A percentile compares a stretch with the other conserved stretches of the same genome.
These are phyloP conservation scores for Drosophila grimshawi DNA, from an alignment of 1,140 invertebrate genomes.

Conservation along the genomic window DNA sequence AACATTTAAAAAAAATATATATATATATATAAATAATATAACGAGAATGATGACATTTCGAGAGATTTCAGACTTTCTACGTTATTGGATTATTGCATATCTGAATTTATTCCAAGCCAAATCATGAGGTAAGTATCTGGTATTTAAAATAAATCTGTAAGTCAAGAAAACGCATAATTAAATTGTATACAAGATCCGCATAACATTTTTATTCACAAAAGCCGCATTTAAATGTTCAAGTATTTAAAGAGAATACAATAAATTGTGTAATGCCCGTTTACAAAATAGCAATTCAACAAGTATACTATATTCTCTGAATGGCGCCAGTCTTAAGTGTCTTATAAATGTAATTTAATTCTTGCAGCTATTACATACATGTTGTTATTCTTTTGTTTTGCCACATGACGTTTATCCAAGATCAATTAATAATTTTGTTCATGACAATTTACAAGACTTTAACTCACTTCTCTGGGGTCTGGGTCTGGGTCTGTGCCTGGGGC, in stretches of 20 bases:
- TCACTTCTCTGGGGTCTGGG: conserved; percentile 47
- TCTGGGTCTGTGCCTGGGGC: neutral
- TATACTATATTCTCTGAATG: conserved; percentile 18
- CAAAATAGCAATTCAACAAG: neutral
- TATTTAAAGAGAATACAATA: neutral
- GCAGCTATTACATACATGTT: conserved; percentile 20
- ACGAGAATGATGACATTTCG: no score
- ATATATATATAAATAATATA: no score
- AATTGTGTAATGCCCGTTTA: neutral
- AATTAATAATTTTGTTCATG: conserved; percentile 64
- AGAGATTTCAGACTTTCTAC: no score
- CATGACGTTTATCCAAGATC: conserved; percentile 55
- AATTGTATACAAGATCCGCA: neutral
- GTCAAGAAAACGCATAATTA: neutral
- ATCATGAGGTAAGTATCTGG: neutral
- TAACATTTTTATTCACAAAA: neutral
- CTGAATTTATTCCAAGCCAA: neutral
- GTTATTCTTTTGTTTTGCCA: conserved; percentile 36
- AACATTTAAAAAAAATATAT: no score
- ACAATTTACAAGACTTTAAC: conserved; percentile 77
- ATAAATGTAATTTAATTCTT: conserved; percentile 38
- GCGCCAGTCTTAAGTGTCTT: conserved; percentile 32
- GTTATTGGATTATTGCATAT: no score
- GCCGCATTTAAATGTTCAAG: neutral
- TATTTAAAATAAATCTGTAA: no score